These are phyloP conservation scores for Neopipo cinnamomea DNA, from an alignment of 2,113 vertebrate genomes.

Conservation along the genomic window DNA sequence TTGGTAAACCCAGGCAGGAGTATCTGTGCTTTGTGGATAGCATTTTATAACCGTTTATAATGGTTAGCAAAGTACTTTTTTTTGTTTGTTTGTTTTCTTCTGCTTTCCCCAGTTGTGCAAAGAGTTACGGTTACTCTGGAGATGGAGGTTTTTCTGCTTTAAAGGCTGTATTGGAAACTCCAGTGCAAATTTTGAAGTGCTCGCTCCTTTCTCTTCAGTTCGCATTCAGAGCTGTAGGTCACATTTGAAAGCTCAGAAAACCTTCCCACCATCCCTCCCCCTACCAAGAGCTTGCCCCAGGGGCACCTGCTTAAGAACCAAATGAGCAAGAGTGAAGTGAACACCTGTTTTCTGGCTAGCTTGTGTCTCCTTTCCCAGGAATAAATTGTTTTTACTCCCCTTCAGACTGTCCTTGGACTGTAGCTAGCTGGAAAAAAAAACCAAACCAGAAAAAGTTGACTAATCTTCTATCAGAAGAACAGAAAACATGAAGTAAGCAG, in stretches of 20 bases:
- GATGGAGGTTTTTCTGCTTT: neutral
- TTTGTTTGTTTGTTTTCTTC: neutral
- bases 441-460: neutral
- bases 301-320: neutral
- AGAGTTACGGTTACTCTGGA: neutral
- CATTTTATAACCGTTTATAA: neutral
- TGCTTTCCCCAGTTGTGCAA: fast-evolving
- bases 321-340: neutral
- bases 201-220: neutral
- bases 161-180: neutral
- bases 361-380: neutral
- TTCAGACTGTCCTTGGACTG: neutral
- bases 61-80: neutral
- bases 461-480: neutral
- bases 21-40: neutral
- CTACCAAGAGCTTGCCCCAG: neutral
- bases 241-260: neutral
- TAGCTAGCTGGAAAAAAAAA: neutral
- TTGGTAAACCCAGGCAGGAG: neutral
- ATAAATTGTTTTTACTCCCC: neutral
- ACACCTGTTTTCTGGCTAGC: neutral
- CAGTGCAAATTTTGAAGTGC: neutral
- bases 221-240: neutral
- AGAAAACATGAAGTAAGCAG: neutral
- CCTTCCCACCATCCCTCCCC: neutral